Conservation (phyloP, 1,140 invertebrate genomes). For the Drosophila nannoptera region DNA sequence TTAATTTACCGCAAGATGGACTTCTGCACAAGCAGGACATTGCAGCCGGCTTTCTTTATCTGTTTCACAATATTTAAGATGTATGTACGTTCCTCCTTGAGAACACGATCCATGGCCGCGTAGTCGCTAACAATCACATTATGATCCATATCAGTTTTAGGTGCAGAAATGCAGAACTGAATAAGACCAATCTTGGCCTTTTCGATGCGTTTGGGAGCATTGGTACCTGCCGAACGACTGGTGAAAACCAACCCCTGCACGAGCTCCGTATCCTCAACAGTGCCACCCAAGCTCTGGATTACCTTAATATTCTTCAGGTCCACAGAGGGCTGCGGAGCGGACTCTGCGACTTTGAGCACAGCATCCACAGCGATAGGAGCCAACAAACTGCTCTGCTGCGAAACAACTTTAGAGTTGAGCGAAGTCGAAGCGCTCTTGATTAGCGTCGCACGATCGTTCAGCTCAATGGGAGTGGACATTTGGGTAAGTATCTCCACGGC, state of each 20-base stretch:
- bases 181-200: conserved; percentile 99
- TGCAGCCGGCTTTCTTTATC: conserved; percentile 99
- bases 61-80: conserved; percentile 99
- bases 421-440: conserved; percentile 98
- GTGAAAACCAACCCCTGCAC: conserved; percentile 97
- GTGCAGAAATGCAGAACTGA: conserved; percentile 99
- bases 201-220: conserved; percentile 95
- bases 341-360: conserved; percentile 90
- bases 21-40: conserved; percentile 98
- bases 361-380: conserved; percentile 98
- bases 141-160: conserved; percentile 99
- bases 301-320: conserved; percentile 95
- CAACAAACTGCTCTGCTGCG: conserved; percentile 96
- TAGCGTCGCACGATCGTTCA: conserved; percentile 92
- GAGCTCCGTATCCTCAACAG: conserved; percentile 98
- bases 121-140: conserved; percentile 99
- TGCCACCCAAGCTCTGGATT: conserved; percentile 97
- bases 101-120: conserved; percentile 98
- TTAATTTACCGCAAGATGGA: conserved; percentile 89
- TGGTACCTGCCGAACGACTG: conserved; percentile 92
- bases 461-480: conserved; percentile 93
- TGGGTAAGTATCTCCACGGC: conserved; percentile 91
- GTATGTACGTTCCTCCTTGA: conserved; percentile 99
- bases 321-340: conserved; percentile 82
- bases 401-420: conserved; percentile 99